Evolutionary conservation across 1,140 invertebrate genomes (phyloP), one percentile per base, ranked within the genome.

Genomic region (Eriocheir sinensis): DNA sequence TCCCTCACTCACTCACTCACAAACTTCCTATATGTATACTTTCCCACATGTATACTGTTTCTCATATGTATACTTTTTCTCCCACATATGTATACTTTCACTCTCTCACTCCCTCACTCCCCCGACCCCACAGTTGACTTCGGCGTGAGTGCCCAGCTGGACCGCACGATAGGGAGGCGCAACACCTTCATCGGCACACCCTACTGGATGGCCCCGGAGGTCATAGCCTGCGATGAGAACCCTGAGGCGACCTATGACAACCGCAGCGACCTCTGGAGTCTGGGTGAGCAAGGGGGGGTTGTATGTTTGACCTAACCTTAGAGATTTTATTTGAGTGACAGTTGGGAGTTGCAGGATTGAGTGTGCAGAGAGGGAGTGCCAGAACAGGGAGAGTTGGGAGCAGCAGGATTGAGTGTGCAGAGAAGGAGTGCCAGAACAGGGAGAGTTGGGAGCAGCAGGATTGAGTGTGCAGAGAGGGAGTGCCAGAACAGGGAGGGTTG

Each of bases 151-250:
- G 99, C 99, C 96, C 99, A 99, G 97, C 97, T 99, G 96, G 99
- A 99, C 97, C 98, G 99, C 96, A 99, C 99, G 90, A 99, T 99
- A 97, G 99, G 99, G 92, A 97, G 99, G 96, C 97, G 99, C 96
- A 99, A 99, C 97, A 99, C 99, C 89, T 99, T 99, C 96, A 99
- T 99, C 97, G 99, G 99, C 94, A 99, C 99, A 48, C 99, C 99
- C 40, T 99, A 99, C 97, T 99, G 99, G 99, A 99, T 99, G 98
- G 98, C 98, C 32, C 98, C 98, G 60, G 98, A 98, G 97, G 99
- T 99, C n/a, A 99, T 99, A 97, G 99, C 99, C 89, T 99, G 99
- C 97, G 99, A 99, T 97, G 99, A 99, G 97, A 99, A 99, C 97
- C 99, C 99, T 81, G 99, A 99, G 97, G 99, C 99, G 44, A 99